phyloP scores from a whole-genome alignment of 2,888 invertebrate species.

The Parasteatoda lunata region DNA sequence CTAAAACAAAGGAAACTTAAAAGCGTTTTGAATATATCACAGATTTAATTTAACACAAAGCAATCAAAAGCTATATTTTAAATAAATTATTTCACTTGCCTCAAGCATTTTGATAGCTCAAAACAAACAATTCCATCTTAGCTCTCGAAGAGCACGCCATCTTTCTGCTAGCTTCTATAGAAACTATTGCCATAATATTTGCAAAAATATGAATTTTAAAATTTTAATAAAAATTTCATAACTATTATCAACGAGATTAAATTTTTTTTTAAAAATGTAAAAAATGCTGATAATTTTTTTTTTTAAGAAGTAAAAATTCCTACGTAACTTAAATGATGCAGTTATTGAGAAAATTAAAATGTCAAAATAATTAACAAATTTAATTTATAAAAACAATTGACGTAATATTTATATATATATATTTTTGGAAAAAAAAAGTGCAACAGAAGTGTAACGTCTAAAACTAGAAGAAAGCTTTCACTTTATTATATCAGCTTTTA shows the following conservation, averaged over 20 bases:
- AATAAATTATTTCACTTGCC: slow-evolving; percentile 37
- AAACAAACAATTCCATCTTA: slow-evolving; percentile 66
- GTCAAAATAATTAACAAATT: too few species aligned
- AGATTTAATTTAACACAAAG: not conserved
- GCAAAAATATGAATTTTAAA: slow-evolving; percentile 61
- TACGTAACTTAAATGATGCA: too few species aligned
- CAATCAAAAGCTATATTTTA: not conserved
- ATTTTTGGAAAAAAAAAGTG: too few species aligned
- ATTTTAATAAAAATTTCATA: not conserved
- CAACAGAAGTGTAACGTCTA: too few species aligned
- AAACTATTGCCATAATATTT: slow-evolving; percentile 64
- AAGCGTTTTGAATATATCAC: too few species aligned
- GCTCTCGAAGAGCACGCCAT: slow-evolving; percentile 63
- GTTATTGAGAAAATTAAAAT: too few species aligned
- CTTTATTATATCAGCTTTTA: too few species aligned
- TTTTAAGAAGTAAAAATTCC: not conserved
- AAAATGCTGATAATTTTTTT: not conserved
- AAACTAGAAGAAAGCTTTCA: too few species aligned
- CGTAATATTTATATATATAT: too few species aligned
- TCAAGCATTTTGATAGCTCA: slow-evolving; percentile 55
- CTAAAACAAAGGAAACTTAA: not conserved
- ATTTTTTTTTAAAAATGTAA: slow-evolving; percentile 8
- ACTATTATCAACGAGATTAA: not conserved
- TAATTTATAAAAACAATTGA: too few species aligned
- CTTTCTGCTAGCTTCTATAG: slow-evolving; percentile 62